Percentiles rank a stretch among this genome's conserved stretches.
Evolutionary conservation across 64 coral and sea anemone species (phyloP).

Genomic region (Stichodactyla helianthus): DNA sequence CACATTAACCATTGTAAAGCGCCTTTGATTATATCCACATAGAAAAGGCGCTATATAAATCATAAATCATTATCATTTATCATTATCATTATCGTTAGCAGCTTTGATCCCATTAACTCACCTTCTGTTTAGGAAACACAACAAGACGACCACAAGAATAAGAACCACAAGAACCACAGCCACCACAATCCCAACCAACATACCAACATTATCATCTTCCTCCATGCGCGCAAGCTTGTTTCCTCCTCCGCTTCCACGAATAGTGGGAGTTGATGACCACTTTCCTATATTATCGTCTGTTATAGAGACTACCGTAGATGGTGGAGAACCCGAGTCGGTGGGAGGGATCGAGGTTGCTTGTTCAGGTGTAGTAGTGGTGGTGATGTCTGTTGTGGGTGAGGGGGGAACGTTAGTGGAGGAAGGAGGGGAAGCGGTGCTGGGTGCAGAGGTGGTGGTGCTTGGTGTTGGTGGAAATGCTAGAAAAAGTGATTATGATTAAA

Average conservation of each 20-base stretch:
- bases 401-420: not conserved
- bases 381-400: not conserved
- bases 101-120: not conserved
- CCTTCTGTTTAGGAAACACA: slow-evolving; percentile 2
- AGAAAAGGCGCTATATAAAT: too few relatives aligned
- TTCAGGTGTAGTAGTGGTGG: not conserved
- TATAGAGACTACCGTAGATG: not conserved
- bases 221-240: not conserved
- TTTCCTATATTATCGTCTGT: not conserved
- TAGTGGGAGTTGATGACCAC: not conserved
- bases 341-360: not conserved
- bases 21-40: too few relatives aligned
- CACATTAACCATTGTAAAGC: too few relatives aligned
- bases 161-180: not conserved
- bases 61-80: too few relatives aligned
- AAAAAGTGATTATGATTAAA: not conserved
- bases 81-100: too few relatives aligned
- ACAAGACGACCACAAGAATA: slow-evolving; percentile 1
- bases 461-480: not conserved
- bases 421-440: not conserved
- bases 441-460: not conserved
- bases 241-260: not conserved
- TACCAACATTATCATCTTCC: slow-evolving; percentile 2
- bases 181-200: not conserved
- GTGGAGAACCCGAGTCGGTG: not conserved